Percentiles rank a stretch among this genome's conserved stretches.
Evolutionary conservation across 1,140 invertebrate species (phyloP).

Genomic region (Pseudomyrmex dendroicus): DNA sequence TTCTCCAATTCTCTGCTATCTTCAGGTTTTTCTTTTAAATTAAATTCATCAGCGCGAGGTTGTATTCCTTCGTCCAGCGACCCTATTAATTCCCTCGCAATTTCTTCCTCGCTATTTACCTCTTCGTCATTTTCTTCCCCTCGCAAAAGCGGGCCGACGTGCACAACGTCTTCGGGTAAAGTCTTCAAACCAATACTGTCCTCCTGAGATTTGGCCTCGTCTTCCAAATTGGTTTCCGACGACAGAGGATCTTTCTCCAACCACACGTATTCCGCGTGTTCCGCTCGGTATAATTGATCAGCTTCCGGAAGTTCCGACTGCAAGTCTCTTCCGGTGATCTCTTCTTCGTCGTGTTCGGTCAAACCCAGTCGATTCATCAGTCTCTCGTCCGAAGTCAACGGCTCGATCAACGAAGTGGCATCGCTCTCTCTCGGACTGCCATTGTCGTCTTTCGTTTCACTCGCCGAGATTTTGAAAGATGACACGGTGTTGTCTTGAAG

Average conservation of each 20-base stretch:
- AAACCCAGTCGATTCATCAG: not conserved
- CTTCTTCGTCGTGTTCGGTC: not conserved
- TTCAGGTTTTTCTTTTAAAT: slow-evolving; percentile 8
- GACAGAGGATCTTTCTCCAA: slow-evolving; percentile 8
- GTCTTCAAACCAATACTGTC: not conserved
- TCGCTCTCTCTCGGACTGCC: slow-evolving; percentile 55
- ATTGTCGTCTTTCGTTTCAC: slow-evolving; percentile 34
- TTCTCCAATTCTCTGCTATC: not conserved
- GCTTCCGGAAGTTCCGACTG: slow-evolving; percentile 16
- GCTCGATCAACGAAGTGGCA: slow-evolving; percentile 62
- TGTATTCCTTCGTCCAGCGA: slow-evolving; percentile 24
- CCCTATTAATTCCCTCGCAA: slow-evolving; percentile 51
- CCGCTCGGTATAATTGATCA: slow-evolving; percentile 37
- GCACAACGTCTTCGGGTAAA: not conserved
- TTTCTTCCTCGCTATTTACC: slow-evolving; percentile 50
- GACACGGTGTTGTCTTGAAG: slow-evolving; percentile 81
- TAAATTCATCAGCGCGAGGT: not conserved
- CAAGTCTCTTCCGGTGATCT: not conserved
- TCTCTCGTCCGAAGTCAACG: slow-evolving; percentile 52
- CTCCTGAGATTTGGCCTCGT: not conserved
- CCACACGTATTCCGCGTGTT: slow-evolving; percentile 27
- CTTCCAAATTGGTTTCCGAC: slow-evolving; percentile 6
- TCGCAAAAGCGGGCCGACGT: not conserved
- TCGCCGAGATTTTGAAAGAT: slow-evolving; percentile 72
- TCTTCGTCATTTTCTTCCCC: not conserved